Conservation (phyloP, 2,888 invertebrate genomes). For the Nymphalis urticae region DNA sequence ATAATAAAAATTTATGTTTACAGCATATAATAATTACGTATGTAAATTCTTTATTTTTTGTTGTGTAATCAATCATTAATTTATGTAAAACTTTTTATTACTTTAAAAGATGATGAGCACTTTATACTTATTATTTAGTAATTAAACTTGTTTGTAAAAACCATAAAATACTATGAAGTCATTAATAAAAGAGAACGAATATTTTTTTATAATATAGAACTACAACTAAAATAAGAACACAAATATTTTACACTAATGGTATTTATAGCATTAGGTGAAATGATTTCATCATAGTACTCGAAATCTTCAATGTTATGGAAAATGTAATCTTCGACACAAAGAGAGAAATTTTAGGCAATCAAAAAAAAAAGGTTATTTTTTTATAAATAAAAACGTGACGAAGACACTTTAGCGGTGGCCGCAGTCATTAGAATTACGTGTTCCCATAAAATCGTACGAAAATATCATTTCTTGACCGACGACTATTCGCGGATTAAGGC, state of each 20-base stretch:
- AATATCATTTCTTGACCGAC: conserved; percentile 37
- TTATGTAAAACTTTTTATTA: no score
- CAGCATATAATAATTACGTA: no score
- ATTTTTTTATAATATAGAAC: no score
- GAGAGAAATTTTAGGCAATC: conserved; percentile 54
- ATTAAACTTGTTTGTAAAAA: no score
- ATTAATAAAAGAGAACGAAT: no score
- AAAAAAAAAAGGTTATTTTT: conserved; percentile 54
- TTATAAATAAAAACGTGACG: conserved; percentile 58
- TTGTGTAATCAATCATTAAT: no score
- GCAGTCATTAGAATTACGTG: conserved; percentile 52
- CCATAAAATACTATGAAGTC: no score
- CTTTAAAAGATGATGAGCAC: no score
- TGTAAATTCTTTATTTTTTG: no score
- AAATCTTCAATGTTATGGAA: conserved; percentile 32
- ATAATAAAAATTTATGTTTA: no score
- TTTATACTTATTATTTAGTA: no score
- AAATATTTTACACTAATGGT: background rate
- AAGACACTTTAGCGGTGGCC: conserved; percentile 56
- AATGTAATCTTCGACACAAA: conserved; percentile 67
- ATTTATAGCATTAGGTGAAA: conserved; percentile 9
- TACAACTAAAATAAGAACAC: background rate
- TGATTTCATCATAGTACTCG: conserved; percentile 16
- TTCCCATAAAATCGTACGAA: conserved; percentile 58
- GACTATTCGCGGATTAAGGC: conserved; percentile 23